A percentile compares a stretch with the other conserved stretches of the same genome.
These are phyloP conservation scores for Sebastolobus altivelis DNA, from an alignment of 2,797 vertebrate genomes.

Conservation along the genomic window DNA sequence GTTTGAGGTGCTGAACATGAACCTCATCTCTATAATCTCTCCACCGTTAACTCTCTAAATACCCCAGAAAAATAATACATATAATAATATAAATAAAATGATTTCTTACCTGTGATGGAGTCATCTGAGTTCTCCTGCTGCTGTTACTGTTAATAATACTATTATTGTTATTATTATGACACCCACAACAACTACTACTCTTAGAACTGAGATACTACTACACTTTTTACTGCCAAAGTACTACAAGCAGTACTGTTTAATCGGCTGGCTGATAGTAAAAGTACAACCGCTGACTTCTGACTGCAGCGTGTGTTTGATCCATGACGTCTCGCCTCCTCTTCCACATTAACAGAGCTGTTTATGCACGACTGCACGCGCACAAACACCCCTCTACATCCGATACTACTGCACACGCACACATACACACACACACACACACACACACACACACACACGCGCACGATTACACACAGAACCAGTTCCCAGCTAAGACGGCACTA, in stretches of 20 bases:
- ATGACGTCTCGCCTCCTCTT: conserved; percentile 57
- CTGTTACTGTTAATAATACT: neutral
- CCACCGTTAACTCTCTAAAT: no score
- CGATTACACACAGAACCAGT: neutral
- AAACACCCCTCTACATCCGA: conserved; percentile 59
- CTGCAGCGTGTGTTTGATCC: conserved; percentile 54
- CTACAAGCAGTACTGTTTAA: no score
- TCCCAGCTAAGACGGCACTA: neutral
- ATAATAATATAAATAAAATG: neutral
- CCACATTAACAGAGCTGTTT: conserved; percentile 45
- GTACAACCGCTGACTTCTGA: conserved; percentile 28
- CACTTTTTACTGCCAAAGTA: no score
- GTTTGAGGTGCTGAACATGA: neutral
- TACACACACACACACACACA: conserved; percentile 23
- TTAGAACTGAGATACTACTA: neutral
- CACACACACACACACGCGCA: conserved; percentile 18
- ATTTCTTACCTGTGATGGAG: conserved; percentile 44
- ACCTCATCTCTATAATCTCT: neutral
- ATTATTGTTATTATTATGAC: neutral
- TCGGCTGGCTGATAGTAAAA: neutral
- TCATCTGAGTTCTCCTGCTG: neutral
- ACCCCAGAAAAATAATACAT: no score
- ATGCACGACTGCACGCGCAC: conserved; percentile 65
- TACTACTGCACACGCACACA: conserved; percentile 22
- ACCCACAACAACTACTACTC: no score